Evolutionary conservation across 2,888 invertebrate genomes (phyloP), one percentile per base, ranked within the genome.

Genomic region (Nebria salina): DNA sequence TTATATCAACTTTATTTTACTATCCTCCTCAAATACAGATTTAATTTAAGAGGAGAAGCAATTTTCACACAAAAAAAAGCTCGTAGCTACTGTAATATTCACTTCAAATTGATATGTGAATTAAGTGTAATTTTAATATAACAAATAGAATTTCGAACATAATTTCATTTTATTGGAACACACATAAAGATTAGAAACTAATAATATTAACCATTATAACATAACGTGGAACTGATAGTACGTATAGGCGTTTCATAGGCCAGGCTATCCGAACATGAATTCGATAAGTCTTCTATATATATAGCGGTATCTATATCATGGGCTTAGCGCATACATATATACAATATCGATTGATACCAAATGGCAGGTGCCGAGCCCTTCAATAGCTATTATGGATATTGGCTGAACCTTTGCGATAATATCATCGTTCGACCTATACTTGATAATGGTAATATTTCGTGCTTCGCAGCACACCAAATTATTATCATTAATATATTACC

Each of bases 361-460:
- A 70, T 70, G 70, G 70, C 70, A 70, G 70, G 70, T 70, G 70
- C 70, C 70, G 26, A 20, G 11, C 70, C 70, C 70, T 70, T 70
- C 70, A 20, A 70, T 70, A 70, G 70, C 70, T 70, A 70, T 70
- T 70, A 70, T 70, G 70, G 70, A 70, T 70, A 70, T 70, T 34
- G 70, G 70, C 26, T 25, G 13, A 34, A 25, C 70, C 70, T 70
- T 70, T 70, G n/a, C 70, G 70, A 70, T 70, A 70, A 70, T 70
- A 34, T 25, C 70, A 20, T 25, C 25, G 70, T 26, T 34, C 70
- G 70, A 26, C 70, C 70, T 70, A 34, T 25, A 25, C 70, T 34
- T 70, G 70, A 70, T 70, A 70, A 70, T 70, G 70, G 70, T 9
- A 25, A 20, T 70, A 70, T 70, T 70, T 70, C 70, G 70, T 70